Conservation (phyloP, 2,113 vertebrate species). For the Cettia cetti region DNA sequence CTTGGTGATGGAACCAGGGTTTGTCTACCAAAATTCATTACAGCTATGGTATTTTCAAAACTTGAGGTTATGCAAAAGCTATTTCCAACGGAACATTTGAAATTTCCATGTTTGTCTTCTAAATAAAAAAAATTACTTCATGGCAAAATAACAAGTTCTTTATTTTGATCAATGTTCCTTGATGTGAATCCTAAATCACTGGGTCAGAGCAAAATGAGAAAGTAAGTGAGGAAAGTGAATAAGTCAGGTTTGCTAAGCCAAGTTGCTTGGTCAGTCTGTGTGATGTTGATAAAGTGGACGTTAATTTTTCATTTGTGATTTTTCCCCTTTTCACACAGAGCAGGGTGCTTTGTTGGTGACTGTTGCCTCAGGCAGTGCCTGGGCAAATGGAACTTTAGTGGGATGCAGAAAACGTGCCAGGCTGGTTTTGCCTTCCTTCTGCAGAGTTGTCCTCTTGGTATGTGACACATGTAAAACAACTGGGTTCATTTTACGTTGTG, state of each 20-base stretch:
- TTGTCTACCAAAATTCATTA: background rate
- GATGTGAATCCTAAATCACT: background rate
- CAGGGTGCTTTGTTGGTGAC: background rate
- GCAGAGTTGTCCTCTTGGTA: background rate
- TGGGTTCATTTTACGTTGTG: background rate
- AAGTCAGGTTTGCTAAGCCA: background rate
- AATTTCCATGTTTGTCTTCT: background rate
- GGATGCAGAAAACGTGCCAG: background rate
- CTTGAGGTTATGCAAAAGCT: background rate
- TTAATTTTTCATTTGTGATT: background rate
- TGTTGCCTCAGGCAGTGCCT: background rate
- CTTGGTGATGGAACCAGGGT: background rate
- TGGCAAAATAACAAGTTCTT: background rate
- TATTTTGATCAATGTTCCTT: background rate
- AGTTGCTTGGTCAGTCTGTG: background rate
- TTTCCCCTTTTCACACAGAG: rapidly evolving
- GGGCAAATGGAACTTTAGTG: background rate
- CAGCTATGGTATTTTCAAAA: background rate
- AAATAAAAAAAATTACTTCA: no score
- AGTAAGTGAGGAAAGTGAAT: background rate
- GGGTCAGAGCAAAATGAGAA: background rate
- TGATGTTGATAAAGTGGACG: background rate
- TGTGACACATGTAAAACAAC: background rate
- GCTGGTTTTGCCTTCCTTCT: background rate
- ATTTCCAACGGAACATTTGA: background rate